Evolutionary conservation across 2,888 invertebrate genomes (phyloP).

Genomic region (Epicampocera succincta): DNA sequence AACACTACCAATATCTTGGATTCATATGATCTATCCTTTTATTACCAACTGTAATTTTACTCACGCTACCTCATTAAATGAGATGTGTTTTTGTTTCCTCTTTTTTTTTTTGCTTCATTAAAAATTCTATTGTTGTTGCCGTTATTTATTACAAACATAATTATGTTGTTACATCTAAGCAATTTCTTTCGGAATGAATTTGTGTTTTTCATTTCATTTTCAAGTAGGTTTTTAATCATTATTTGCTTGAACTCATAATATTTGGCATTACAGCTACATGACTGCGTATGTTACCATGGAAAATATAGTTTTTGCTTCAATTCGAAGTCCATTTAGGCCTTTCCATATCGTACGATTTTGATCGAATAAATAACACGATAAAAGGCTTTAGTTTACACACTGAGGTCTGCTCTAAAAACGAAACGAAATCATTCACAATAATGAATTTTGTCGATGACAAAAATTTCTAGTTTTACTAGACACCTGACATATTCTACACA

Average conservation of each 20-base stretch:
- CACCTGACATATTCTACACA: too few species aligned
- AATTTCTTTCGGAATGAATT: slow-evolving; percentile 38
- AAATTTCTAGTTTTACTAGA: too few species aligned
- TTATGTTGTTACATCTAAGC: slow-evolving; percentile 54
- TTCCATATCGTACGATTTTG: too few species aligned
- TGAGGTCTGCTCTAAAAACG: too few species aligned
- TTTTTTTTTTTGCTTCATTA: neutral
- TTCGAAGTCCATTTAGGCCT: too few species aligned
- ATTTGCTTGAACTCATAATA: neutral
- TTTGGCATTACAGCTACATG: neutral
- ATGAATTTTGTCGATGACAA: too few species aligned
- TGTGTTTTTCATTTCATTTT: slow-evolving; percentile 51
- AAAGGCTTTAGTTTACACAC: too few species aligned
- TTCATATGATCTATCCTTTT: neutral
- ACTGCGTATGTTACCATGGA: too few species aligned
- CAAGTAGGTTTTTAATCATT: slow-evolving; percentile 28
- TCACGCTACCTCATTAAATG: slow-evolving; percentile 31
- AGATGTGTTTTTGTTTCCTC: slow-evolving; percentile 14
- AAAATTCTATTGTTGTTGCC: slow-evolving; percentile 13
- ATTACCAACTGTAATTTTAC: neutral
- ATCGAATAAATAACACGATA: too few species aligned
- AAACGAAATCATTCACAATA: too few species aligned
- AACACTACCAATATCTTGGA: too few species aligned
- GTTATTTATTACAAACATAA: slow-evolving; percentile 53
- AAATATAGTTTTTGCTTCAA: too few species aligned